Evolutionary conservation across 2,113 vertebrate genomes (phyloP).

Genomic region (Azemiops feae): DNA sequence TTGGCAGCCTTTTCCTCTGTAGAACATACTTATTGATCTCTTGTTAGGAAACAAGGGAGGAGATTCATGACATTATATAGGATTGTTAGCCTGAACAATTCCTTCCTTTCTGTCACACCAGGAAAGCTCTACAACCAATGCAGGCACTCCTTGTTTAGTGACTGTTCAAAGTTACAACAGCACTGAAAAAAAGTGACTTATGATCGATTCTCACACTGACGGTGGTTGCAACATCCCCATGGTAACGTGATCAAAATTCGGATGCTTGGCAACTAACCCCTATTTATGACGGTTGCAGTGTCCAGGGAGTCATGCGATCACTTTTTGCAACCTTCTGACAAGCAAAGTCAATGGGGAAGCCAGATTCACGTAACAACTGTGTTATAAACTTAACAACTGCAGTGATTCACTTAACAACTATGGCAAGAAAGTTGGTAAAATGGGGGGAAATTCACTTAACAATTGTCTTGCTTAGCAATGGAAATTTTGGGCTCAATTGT

Average conservation of each 20-base stretch:
- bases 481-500: too few relatives aligned
- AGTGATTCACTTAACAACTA: too few relatives aligned
- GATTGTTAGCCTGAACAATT: conserved; percentile 5
- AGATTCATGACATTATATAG: conserved; percentile 7
- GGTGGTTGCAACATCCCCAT: background rate
- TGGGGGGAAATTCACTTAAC: too few relatives aligned
- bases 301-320: background rate
- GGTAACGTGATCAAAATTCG: background rate
- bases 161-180: background rate
- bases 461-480: too few relatives aligned
- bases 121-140: background rate
- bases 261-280: too few relatives aligned
- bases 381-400: too few relatives aligned
- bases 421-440: too few relatives aligned
- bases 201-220: background rate
- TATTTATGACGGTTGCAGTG: background rate
- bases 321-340: background rate
- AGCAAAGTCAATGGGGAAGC: background rate
- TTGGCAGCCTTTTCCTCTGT: conserved; percentile 11
- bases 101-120: accelerated
- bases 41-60: background rate
- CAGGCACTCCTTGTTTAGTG: background rate
- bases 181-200: background rate
- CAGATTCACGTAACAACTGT: background rate
- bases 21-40: conserved; percentile 2